Evolutionary conservation across 2,797 vertebrate genomes (phyloP).

Genomic region (Enteromius argenteus): DNA sequence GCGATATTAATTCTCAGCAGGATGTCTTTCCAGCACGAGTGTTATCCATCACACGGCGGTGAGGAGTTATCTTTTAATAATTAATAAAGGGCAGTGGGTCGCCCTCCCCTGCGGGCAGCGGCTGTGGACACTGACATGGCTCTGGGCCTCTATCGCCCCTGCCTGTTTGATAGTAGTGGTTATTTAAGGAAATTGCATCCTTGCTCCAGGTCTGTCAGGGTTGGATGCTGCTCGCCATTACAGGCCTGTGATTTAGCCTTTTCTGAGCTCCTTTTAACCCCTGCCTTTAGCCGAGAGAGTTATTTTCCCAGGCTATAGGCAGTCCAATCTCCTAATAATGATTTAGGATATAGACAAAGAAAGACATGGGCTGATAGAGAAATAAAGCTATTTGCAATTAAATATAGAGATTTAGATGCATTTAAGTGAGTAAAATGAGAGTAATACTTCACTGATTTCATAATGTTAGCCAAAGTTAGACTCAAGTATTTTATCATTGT

Average conservation of each 20-base stretch:
- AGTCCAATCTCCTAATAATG: constrained; percentile 32
- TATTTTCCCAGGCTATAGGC: constrained; percentile 53
- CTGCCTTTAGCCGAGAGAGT: constrained; percentile 55
- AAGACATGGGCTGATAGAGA: not conserved
- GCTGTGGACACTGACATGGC: constrained; percentile 59
- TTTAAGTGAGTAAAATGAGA: not conserved
- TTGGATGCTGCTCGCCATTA: constrained; percentile 80
- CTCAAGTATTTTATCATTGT: not conserved
- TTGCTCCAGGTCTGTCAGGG: constrained; percentile 82
- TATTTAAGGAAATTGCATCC: constrained; percentile 87
- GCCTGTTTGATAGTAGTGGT: constrained; percentile 74
- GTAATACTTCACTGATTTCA: not conserved
- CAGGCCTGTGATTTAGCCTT: constrained; percentile 82
- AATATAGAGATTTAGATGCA: not conserved
- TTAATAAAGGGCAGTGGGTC: constrained; percentile 87
- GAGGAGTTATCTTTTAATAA: constrained; percentile 86
- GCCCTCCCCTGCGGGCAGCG: constrained; percentile 64
- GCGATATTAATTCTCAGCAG: constrained; percentile 43
- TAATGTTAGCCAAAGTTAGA: not conserved
- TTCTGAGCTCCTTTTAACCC: constrained; percentile 81
- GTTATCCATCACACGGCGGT: constrained; percentile 62
- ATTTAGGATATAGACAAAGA: constrained; percentile 45
- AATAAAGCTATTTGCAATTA: not conserved
- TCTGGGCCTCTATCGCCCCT: constrained; percentile 59
- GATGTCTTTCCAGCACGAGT: constrained; percentile 32